phyloP scores from a whole-genome alignment of 2,888 invertebrate genomes.

The Actias luna region DNA sequence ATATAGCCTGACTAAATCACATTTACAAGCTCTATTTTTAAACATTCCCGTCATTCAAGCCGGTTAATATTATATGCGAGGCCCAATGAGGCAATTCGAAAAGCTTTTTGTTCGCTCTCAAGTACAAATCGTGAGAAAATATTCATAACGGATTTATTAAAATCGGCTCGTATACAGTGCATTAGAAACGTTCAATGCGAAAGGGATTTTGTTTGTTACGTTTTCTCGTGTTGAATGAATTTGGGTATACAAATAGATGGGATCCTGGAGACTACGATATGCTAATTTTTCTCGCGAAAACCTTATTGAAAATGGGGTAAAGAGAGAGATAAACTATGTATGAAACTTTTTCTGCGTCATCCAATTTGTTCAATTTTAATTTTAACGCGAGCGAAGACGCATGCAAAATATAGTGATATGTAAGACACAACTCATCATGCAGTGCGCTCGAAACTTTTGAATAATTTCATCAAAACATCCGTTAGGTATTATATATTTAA shows the following conservation, averaged over 20 bases:
- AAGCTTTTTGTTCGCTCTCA: slow-evolving; percentile 5
- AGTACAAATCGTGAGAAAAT: background rate
- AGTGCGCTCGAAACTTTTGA: background rate
- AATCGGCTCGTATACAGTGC: background rate
- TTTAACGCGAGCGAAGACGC: too few species aligned
- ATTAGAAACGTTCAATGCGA: background rate
- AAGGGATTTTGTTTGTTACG: too few species aligned
- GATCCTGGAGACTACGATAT: too few species aligned
- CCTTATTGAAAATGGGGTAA: too few species aligned
- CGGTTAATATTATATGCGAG: slow-evolving; percentile 20
- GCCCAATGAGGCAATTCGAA: background rate
- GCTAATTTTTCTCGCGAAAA: too few species aligned
- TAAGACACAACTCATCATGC: background rate
- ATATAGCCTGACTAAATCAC: slow-evolving; percentile 22
- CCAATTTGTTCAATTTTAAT: too few species aligned
- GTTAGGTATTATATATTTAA: slow-evolving; percentile 8
- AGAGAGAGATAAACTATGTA: too few species aligned
- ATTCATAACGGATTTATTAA: background rate
- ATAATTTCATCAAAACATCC: background rate
- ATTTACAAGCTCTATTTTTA: slow-evolving; percentile 22
- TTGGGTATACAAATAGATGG: too few species aligned
- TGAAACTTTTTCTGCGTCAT: too few species aligned
- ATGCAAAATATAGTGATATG: background rate
- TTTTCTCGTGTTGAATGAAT: too few species aligned
- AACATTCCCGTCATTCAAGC: slow-evolving; percentile 25